A percentile compares a stretch with the other conserved stretches of the same genome.
phyloP scores from a whole-genome alignment of 2,113 vertebrate genomes.

The Burhinus bistriatus region DNA sequence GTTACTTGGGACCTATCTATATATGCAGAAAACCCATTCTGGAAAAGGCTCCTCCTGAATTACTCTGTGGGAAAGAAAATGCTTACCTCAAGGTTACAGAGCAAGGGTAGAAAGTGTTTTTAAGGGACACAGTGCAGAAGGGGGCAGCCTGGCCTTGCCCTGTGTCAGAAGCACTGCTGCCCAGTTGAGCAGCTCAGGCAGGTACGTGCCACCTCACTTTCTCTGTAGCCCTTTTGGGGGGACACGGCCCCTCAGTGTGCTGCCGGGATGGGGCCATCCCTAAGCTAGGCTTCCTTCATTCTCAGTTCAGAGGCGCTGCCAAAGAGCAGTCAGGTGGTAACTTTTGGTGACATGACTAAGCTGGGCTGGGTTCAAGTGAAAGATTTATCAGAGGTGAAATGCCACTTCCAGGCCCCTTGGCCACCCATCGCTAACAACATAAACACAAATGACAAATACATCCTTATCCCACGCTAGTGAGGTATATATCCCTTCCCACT shows the following conservation, averaged over 20 bases:
- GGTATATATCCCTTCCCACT: not conserved
- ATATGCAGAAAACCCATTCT: not conserved
- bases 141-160: not conserved
- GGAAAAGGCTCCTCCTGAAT: not conserved
- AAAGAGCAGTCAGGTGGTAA: not conserved
- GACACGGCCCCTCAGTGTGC: accelerated
- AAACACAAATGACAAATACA: not conserved
- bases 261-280: not conserved
- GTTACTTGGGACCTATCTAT: not conserved
- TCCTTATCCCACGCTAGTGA: not conserved
- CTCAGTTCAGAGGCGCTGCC: not conserved
- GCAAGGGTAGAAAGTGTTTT: not conserved
- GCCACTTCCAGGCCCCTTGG: not conserved
- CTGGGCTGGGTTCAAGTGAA: not conserved
- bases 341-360: not conserved
- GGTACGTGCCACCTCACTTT: not conserved
- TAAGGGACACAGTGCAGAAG: not conserved
- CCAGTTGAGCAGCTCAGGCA: not conserved
- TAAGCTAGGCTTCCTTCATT: not conserved
- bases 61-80: not conserved
- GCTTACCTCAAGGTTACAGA: not conserved
- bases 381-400: constrained; percentile 33
- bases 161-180: not conserved
- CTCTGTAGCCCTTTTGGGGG: not conserved
- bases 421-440: not conserved